Conservation (phyloP, 2,888 invertebrate species). For the Scaeva pyrastri region DNA sequence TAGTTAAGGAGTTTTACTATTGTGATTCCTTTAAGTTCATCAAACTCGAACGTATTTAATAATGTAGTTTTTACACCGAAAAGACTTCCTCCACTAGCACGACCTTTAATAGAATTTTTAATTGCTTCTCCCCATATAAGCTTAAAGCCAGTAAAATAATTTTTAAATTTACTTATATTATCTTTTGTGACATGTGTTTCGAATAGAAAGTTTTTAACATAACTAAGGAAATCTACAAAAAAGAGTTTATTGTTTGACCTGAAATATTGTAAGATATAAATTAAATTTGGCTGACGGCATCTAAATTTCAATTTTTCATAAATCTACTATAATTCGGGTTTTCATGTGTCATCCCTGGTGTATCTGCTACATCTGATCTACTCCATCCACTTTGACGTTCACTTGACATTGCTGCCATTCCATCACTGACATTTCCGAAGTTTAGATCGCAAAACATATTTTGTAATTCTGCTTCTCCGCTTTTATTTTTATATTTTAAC, state of each 20-base stretch:
- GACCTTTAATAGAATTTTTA: conserved; percentile 11
- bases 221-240: no score
- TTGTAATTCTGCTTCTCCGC: conserved; percentile 11
- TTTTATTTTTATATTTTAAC: conserved; percentile 5
- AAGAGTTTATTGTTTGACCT: background rate
- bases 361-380: conserved; percentile 5
- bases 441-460: conserved; percentile 5
- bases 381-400: conserved; percentile 2
- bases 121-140: background rate
- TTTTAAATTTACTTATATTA: conserved; percentile 2
- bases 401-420: background rate
- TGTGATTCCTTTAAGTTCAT: background rate
- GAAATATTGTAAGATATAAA: background rate
- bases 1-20: conserved; percentile 2
- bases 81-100: background rate
- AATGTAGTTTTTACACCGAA: background rate
- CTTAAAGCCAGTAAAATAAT: conserved; percentile 4
- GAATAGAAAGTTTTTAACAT: no score
- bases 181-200: background rate
- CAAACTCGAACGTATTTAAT: background rate
- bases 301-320: background rate
- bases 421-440: conserved; percentile 9
- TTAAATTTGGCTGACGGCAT: background rate
- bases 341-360: conserved; percentile 14
- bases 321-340: conserved; percentile 17